Evolutionary conservation across 2,797 vertebrate genomes (phyloP), one percentile per base, ranked within the genome.

Genomic region (Babyrousa celebensis): DNA sequence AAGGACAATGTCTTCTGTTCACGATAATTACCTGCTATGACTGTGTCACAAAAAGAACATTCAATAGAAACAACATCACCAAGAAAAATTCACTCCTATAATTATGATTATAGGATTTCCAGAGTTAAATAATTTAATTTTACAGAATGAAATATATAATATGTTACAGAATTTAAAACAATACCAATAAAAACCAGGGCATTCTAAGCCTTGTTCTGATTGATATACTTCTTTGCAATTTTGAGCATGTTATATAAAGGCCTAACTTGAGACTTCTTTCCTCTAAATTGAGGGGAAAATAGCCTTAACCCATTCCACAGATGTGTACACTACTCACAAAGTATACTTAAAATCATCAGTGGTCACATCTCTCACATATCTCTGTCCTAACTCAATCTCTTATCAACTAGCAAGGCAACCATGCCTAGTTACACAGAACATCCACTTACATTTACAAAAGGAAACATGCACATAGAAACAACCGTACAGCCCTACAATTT

Each of bases 1-100:
- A 96, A 92, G 89, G 95, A 95, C 96, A 97, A 70, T 77, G 72
- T 75, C 77, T 94, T 94, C 7, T 77, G 40, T 89, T 92, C 67
- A 71, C 56, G 56, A 82, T 82, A 94, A 93, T 89, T 93, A 87
- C 65, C 56, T 94, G 52, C 89, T 54, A 21, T 70, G 75, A 95
- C 71, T 86, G n/a, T 63, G 74, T 74, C 86, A 71, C 72, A 83
- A 71, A 96, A 94, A 48, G 62, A 96, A 87, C 29, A 48, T 88
- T 92, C 79, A 94, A 56, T 1, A 70, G 92, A 95, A 85, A 93
- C 12, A 63, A 1, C 40, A 94, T 83, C 84, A 92, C 85, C 85
- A 92, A 58, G 25, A 96, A 88, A 82, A 92, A 82, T 85, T 97
- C 48, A 68, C 18, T 72, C 7, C 18, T 91, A 82, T 74, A 95